phyloP scores from a whole-genome alignment of 2,888 invertebrate species.

The Rotaria macrura region DNA sequence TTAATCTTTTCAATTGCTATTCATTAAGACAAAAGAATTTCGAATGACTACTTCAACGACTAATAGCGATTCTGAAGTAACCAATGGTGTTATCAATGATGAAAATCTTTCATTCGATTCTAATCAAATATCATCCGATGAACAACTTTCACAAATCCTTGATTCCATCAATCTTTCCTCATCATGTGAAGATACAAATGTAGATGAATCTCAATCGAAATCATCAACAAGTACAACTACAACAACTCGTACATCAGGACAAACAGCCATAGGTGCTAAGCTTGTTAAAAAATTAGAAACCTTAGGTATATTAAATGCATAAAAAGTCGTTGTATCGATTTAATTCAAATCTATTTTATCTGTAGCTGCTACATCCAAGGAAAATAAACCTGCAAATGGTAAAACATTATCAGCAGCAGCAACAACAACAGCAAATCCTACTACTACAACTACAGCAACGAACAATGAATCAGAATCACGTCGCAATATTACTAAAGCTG shows the following conservation, averaged over 20 bases:
- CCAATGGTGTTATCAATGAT: background rate
- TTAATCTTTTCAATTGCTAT: too few relatives aligned
- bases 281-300: background rate
- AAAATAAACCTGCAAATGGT: background rate
- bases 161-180: background rate
- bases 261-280: constrained; percentile 7
- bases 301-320: background rate
- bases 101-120: background rate
- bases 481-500: background rate
- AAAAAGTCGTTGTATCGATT: background rate
- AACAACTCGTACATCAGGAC: background rate
- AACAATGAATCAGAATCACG: background rate
- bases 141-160: background rate
- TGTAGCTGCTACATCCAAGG: background rate
- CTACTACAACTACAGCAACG: background rate
- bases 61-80: too few relatives aligned
- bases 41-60: too few relatives aligned
- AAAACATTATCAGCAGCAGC: background rate
- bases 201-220: background rate
- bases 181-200: background rate
- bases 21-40: too few relatives aligned
- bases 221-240: background rate
- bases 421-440: background rate
- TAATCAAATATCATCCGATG: background rate
- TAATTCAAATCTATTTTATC: background rate